phyloP scores from a whole-genome alignment of 2,888 invertebrate species.

The Melanchra persicariae region DNA sequence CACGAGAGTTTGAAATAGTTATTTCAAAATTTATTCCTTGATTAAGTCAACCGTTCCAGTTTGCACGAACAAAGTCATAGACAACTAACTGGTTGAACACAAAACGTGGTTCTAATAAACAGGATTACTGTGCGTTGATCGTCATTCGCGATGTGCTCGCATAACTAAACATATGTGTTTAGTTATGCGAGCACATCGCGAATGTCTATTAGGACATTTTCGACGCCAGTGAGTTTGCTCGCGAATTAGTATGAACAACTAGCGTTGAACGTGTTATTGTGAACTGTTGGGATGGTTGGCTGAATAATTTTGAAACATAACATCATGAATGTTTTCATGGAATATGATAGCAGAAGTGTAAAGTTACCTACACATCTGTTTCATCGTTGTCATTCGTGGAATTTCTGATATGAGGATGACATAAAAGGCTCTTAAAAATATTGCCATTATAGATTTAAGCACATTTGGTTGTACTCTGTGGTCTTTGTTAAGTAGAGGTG shows the following conservation, averaged over 20 bases:
- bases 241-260: conserved; percentile 19
- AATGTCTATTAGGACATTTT: conserved; percentile 22
- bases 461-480: no score
- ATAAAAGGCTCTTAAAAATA: no score
- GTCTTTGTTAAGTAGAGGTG: no score
- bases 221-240: conserved; percentile 22
- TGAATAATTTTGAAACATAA: not conserved
- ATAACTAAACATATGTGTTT: no score
- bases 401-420: no score
- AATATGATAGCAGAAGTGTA: no score
- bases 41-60: not conserved
- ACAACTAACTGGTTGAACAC: not conserved
- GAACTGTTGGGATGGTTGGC: not conserved
- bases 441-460: no score
- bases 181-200: conserved; percentile 9
- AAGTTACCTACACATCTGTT: no score
- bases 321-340: no score
- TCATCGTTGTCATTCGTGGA: no score
- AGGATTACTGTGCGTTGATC: conserved; percentile 31
- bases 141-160: no score
- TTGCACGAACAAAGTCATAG: not conserved
- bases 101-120: conserved; percentile 26
- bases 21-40: not conserved
- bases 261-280: not conserved
- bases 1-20: no score